A percentile compares a stretch with the other conserved stretches of the same genome.
Evolutionary conservation across 2,888 invertebrate genomes (phyloP).

Genomic region (Drosophila buzzatii): DNA sequence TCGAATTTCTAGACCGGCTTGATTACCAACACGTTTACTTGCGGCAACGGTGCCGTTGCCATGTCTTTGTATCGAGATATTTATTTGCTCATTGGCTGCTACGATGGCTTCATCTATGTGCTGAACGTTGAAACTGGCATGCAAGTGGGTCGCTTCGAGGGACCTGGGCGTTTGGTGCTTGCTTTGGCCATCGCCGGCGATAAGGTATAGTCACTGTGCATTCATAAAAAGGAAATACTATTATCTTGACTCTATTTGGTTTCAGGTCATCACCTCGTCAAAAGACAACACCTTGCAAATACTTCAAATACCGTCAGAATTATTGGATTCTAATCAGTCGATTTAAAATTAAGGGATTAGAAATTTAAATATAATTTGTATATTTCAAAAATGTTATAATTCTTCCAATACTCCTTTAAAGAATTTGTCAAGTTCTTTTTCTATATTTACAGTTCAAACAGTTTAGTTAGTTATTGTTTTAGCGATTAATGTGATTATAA

Average conservation of each 20-base stretch:
- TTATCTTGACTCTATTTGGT: neutral
- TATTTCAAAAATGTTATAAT: conserved; percentile 21
- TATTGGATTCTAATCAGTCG: conserved; percentile 30
- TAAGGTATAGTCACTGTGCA: conserved; percentile 86
- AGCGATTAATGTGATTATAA: conserved; percentile 32
- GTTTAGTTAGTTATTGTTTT: conserved; percentile 26
- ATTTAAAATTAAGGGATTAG: conserved; percentile 6
- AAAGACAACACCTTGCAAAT: conserved; percentile 89
- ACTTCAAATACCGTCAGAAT: conserved; percentile 87
- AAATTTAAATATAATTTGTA: conserved; percentile 3
- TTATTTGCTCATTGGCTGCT: conserved; percentile 90
- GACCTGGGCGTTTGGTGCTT: conserved; percentile 90
- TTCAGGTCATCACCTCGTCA: conserved; percentile 89
- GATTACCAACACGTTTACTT: conserved; percentile 87
- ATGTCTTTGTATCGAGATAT: conserved; percentile 88
- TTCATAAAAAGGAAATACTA: neutral
- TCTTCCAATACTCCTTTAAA: conserved; percentile 11
- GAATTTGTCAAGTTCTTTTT: conserved; percentile 5
- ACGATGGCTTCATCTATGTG: conserved; percentile 92
- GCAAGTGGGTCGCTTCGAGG: conserved; percentile 88
- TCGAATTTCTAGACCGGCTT: conserved; percentile 87
- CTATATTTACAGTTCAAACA: conserved; percentile 46
- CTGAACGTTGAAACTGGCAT: conserved; percentile 86
- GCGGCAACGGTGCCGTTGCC: conserved; percentile 91
- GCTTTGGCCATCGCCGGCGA: conserved; percentile 89